phyloP scores from a whole-genome alignment of 1,140 invertebrate genomes.

The Geopemphigus sp. region DNA sequence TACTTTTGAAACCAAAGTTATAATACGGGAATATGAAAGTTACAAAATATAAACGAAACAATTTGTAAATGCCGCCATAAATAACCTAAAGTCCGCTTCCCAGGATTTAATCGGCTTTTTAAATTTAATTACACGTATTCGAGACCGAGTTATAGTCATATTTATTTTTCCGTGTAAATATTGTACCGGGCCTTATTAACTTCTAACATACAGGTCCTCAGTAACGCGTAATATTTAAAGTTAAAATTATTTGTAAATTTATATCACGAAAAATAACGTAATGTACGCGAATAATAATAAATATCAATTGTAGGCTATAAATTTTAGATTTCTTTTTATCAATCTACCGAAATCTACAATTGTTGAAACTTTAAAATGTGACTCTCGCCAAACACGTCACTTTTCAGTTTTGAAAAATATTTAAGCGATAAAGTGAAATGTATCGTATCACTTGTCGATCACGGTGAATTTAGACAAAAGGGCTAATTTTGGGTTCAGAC shows the following conservation, averaged over 20 bases:
- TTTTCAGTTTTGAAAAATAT: too few relatives aligned
- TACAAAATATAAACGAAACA: not conserved
- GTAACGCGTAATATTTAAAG: not conserved
- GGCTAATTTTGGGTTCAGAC: too few relatives aligned
- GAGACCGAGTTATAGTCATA: not conserved
- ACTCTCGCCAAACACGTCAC: too few relatives aligned
- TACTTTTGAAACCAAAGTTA: not conserved
- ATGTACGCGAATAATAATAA: not conserved
- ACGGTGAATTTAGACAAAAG: too few relatives aligned
- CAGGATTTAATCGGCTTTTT: not conserved
- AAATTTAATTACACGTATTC: not conserved
- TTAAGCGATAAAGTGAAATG: too few relatives aligned
- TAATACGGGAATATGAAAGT: not conserved
- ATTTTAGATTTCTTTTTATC: not conserved
- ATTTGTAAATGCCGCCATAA: not conserved
- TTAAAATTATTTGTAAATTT: not conserved
- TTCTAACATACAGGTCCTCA: not conserved
- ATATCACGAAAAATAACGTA: slow-evolving; percentile 1
- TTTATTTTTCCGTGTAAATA: not conserved
- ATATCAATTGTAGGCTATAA: not conserved
- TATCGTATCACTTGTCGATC: too few relatives aligned
- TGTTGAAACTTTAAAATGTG: too few relatives aligned
- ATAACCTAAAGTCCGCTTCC: not conserved
- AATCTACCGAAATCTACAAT: not conserved
- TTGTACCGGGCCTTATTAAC: not conserved